phyloP scores from a whole-genome alignment of 2,888 invertebrate genomes.

The Ligdia adustata region DNA sequence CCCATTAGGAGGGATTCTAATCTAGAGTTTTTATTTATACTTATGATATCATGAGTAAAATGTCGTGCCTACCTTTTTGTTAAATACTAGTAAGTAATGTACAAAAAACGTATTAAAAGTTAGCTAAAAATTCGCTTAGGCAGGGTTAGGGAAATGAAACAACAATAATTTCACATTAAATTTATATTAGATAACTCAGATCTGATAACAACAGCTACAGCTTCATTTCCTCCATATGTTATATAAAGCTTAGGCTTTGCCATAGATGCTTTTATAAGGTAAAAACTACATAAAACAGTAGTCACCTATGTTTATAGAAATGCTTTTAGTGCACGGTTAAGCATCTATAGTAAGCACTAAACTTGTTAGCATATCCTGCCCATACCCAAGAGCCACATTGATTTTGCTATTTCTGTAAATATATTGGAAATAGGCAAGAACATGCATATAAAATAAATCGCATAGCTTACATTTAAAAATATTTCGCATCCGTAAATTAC shows the following conservation, averaged over 20 bases:
- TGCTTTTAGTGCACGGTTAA: background rate
- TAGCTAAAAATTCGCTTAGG: slow-evolving; percentile 50
- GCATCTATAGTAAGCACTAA: slow-evolving; percentile 16
- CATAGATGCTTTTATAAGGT: background rate
- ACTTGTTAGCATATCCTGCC: slow-evolving; percentile 21
- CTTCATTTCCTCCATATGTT: slow-evolving; percentile 31
- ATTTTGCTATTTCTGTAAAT: slow-evolving; percentile 1
- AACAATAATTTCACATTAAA: slow-evolving; percentile 77
- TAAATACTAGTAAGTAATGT: background rate
- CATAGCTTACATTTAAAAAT: slow-evolving; percentile 46
- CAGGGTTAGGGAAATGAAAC: slow-evolving; percentile 67
- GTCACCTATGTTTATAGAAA: no score
- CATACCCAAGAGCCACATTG: slow-evolving; percentile 21
- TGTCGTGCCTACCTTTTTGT: no score
- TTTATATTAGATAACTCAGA: slow-evolving; percentile 79
- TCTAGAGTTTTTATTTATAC: no score
- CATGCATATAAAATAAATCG: slow-evolving; percentile 44
- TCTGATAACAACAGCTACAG: slow-evolving; percentile 68
- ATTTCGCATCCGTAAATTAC: slow-evolving; percentile 47
- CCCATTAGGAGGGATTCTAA: no score
- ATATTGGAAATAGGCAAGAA: slow-evolving; percentile 36
- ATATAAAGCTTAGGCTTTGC: slow-evolving; percentile 15
- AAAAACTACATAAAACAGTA: no score
- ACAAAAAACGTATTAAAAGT: background rate
- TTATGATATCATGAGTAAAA: no score